Conservation (phyloP, 2,797 vertebrate species). For the Pseudochirops cupreus region DNA sequence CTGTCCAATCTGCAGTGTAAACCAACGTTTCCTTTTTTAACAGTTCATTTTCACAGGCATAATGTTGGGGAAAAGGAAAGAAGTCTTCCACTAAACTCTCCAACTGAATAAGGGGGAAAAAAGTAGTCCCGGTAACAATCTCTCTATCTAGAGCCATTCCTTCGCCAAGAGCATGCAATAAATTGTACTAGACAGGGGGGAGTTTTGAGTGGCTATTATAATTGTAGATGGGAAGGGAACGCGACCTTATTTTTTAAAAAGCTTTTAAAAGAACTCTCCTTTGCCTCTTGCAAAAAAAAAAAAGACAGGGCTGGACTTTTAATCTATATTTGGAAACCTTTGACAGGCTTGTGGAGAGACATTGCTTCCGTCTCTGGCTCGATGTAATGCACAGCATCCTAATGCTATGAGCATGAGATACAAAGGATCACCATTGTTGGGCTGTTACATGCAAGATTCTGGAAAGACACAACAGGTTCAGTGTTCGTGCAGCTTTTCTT, state of each 20-base stretch:
- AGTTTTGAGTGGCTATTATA: conserved; percentile 55
- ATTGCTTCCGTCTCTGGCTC: neutral
- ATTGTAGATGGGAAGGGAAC: conserved; percentile 50
- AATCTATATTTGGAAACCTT: conserved; percentile 18
- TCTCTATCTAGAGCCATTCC: conserved; percentile 44
- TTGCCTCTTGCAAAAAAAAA: conserved; percentile 27
- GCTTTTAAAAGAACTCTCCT: conserved; percentile 56
- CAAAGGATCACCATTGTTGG: conserved; percentile 1
- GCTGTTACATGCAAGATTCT: neutral
- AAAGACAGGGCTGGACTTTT: conserved; percentile 1
- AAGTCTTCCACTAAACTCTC: conserved; percentile 55
- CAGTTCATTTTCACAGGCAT: conserved; percentile 50
- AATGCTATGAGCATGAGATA: neutral
- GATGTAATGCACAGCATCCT: neutral
- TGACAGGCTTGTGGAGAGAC: conserved; percentile 2
- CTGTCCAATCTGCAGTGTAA: conserved; percentile 75
- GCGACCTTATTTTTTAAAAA: conserved; percentile 49
- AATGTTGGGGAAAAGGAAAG: neutral
- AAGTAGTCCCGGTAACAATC: conserved; percentile 54
- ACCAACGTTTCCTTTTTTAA: conserved; percentile 67
- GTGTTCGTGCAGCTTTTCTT: neutral
- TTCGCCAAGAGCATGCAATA: conserved; percentile 65
- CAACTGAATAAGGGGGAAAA: conserved; percentile 25
- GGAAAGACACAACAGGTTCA: neutral
- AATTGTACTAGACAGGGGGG: conserved; percentile 65